Conservation (phyloP, 2,797 vertebrate genomes). For the Pterois miles region DNA sequence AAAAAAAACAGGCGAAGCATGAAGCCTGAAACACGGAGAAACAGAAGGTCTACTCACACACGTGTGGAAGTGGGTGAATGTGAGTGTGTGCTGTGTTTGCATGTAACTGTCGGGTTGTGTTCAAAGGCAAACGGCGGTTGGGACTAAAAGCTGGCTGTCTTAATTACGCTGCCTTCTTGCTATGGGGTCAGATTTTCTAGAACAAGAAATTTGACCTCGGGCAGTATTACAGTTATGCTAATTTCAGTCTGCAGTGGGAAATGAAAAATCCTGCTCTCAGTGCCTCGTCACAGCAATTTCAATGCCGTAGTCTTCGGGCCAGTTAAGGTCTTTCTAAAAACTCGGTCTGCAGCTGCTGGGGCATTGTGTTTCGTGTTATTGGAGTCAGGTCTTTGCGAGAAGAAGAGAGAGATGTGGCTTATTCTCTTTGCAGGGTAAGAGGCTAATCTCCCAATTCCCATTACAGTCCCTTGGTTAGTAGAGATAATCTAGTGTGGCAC, state of each 20-base stretch:
- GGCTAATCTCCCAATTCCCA: constrained; percentile 60
- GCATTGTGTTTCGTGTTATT: constrained; percentile 33
- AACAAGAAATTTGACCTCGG: constrained; percentile 67
- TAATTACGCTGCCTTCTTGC: constrained; percentile 63
- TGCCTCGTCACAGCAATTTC: constrained; percentile 61
- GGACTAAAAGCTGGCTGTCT: constrained; percentile 46
- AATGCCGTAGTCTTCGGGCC: constrained; percentile 45
- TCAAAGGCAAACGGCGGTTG: constrained; percentile 58
- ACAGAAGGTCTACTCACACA: not conserved
- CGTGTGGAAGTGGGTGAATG: constrained; percentile 15
- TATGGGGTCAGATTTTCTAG: constrained; percentile 62
- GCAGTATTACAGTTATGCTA: constrained; percentile 71
- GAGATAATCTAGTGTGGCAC: constrained; percentile 58
- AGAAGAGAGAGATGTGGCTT: constrained; percentile 38
- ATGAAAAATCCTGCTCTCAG: constrained; percentile 56
- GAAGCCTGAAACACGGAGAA: not conserved
- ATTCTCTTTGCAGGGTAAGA: constrained; percentile 57
- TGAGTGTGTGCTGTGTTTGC: constrained; percentile 16
- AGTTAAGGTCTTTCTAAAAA: constrained; percentile 41
- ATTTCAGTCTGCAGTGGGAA: constrained; percentile 61
- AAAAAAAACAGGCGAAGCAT: not conserved
- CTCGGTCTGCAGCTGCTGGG: constrained; percentile 14
- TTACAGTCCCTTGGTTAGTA: constrained; percentile 39
- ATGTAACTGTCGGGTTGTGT: constrained; percentile 25
- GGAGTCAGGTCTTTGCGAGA: constrained; percentile 24